Evolutionary conservation across 2,113 vertebrate species (phyloP).

Genomic region (Narcine bancroftii): DNA sequence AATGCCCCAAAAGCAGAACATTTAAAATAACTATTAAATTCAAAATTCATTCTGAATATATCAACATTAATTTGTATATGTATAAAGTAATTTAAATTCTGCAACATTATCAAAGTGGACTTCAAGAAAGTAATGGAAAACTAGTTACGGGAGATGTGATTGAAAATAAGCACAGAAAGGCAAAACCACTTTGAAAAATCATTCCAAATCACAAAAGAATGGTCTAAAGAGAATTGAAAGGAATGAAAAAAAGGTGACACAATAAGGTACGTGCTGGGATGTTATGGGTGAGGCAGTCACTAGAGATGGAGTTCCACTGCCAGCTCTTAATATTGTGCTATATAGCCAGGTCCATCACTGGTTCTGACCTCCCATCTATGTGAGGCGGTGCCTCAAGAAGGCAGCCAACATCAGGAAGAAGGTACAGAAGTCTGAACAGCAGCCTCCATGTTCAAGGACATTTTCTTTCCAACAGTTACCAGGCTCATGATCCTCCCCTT

Average conservation of each 20-base stretch:
- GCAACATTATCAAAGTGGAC: not conserved
- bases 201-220: too few species aligned
- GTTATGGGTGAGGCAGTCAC: not conserved
- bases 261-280: not conserved
- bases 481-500: too few species aligned
- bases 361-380: too few species aligned
- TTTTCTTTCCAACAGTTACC: too few species aligned
- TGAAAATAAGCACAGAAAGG: not conserved
- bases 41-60: not conserved
- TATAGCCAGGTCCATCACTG: too few species aligned
- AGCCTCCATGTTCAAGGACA: too few species aligned
- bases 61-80: constrained; percentile 6
- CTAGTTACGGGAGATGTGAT: not conserved
- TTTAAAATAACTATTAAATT: not conserved
- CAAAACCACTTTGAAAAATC: not conserved
- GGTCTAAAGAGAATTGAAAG: not conserved
- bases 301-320: not conserved
- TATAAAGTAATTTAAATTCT: not conserved
- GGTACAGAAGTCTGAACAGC: too few species aligned
- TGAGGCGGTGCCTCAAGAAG: too few species aligned
- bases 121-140: not conserved
- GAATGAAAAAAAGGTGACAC: not conserved
- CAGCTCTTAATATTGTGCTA: too few species aligned
- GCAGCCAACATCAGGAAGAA: too few species aligned
- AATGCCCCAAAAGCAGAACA: not conserved